Base-by-base conservation (phyloP, 1,140 invertebrate genomes). In the Holcopasites calliopsidis region DNA sequence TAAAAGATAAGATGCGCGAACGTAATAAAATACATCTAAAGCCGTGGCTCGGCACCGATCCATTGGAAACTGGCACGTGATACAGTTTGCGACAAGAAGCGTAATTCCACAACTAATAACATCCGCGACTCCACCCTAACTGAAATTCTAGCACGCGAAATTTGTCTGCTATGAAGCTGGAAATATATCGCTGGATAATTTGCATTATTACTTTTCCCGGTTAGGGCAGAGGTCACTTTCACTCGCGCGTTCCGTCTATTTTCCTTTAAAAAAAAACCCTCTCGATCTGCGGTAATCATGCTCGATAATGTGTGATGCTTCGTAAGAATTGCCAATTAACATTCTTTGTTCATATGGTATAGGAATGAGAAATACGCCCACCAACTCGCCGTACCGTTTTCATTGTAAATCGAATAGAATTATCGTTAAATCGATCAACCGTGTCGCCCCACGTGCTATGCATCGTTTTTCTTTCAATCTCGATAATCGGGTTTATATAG, bases 1-100 rank as follows among this genome's bases (percentile, higher is more conserved):
- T 71, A 66, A 86, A 74, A 84, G 85, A 86, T 86, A 86, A 86
- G 66, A 26, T 16, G 49, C 38, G 65, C 54, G 28, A 40, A 42
- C 21, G 58, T 49, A 68, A 58, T 61, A 83, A 80, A 80, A 50
- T 76, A 80, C 76, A 83, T 81, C 68, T 78, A 73, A 65, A 85
- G 77, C 74, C 33, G n/a, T 3, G 8, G 16, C 33, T 23, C 70
- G 62, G 66, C 54, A 62, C 60, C 49, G 57, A 62, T 72, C 13
- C 31, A 64, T 69, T 57, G 35, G 61, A 71, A 76, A 79, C n/a
- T 47, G 42, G 23, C 58, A 54, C 60, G 69, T 40, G 55, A 76
- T 76, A 68, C 31, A 21, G 8, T 6, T 4, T 26, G 31, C 18
- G 8, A 10, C 13, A 11, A 26, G 21, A n/a, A n/a, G n/a, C n/a